Conservation (phyloP, 2,797 vertebrate species). For the Gymnoscopelus microlampas region DNA sequence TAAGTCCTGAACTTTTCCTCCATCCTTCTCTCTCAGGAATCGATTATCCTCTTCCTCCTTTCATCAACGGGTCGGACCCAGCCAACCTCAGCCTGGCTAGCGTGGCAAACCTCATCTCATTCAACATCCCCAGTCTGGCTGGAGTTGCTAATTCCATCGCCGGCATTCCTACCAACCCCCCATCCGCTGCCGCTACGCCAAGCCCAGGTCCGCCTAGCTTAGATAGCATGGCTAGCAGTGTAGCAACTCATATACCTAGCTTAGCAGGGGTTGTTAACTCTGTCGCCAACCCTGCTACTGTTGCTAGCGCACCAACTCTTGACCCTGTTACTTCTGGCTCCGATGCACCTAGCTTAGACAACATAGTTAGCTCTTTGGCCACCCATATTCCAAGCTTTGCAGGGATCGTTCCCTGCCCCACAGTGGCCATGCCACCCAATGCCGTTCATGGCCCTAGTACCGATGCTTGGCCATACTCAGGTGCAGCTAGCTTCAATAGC, state of each 20-base stretch:
- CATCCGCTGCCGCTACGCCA: not conserved
- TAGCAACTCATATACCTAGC: slow-evolving; percentile 40
- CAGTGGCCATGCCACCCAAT: not conserved
- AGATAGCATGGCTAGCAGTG: slow-evolving; percentile 32
- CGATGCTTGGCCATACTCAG: not conserved
- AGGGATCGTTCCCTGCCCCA: slow-evolving; percentile 5
- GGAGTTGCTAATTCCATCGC: not conserved
- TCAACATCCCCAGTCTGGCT: not conserved
- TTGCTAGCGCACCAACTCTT: not conserved
- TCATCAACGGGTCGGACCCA: not conserved
- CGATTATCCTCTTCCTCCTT: slow-evolving; percentile 14
- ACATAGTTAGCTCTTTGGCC: slow-evolving; percentile 45
- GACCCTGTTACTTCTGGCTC: not conserved
- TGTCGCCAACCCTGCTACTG: slow-evolving; percentile 19
- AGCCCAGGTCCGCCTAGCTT: not conserved
- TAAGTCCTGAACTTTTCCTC: slow-evolving; percentile 9
- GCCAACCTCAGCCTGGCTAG: slow-evolving; percentile 54
- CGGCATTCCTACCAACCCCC: not conserved
- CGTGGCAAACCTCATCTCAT: not conserved
- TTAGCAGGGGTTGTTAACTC: slow-evolving; percentile 41
- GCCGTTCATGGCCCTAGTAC: not conserved
- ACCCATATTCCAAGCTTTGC: slow-evolving; percentile 51
- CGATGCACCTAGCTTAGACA: slow-evolving; percentile 29
- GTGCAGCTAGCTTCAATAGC: not conserved
- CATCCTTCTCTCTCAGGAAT: slow-evolving; percentile 31